These are phyloP conservation scores for Balaenoptera acutorostrata DNA, from an alignment of 2,113 vertebrate species.

Conservation along the genomic window DNA sequence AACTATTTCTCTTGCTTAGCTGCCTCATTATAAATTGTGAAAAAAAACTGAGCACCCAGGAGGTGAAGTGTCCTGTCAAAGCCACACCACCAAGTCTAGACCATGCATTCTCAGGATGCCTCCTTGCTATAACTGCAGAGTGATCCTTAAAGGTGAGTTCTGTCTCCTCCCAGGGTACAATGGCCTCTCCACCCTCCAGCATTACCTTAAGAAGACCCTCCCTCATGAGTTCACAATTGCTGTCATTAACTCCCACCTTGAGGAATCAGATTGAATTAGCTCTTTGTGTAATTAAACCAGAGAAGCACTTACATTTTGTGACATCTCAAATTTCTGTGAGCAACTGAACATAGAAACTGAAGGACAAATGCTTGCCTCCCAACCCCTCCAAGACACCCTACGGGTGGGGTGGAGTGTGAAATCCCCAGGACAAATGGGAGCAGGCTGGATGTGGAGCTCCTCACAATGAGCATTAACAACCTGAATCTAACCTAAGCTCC, in stretches of 20 bases:
- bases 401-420: not conserved
- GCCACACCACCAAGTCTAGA: not conserved
- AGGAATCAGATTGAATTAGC: conserved; percentile 65
- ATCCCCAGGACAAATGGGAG: not conserved
- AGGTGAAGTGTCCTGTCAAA: not conserved
- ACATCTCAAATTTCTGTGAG: conserved; percentile 67
- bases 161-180: fast-evolving
- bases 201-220: not conserved
- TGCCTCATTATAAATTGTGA: not conserved
- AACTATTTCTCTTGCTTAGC: not conserved
- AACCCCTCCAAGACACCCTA: not conserved
- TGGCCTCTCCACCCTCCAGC: not conserved
- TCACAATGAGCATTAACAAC: not conserved
- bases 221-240: not conserved
- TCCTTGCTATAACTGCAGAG: not conserved
- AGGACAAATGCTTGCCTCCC: not conserved
- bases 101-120: not conserved
- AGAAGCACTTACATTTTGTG: conserved; percentile 74
- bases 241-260: not conserved
- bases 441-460: not conserved
- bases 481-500: not conserved
- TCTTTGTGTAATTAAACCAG: conserved; percentile 77
- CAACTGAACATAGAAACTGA: not conserved
- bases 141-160: not conserved
- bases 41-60: not conserved